Evolutionary conservation across 1,140 invertebrate genomes (phyloP).

Genomic region (Telenomus remus): DNA sequence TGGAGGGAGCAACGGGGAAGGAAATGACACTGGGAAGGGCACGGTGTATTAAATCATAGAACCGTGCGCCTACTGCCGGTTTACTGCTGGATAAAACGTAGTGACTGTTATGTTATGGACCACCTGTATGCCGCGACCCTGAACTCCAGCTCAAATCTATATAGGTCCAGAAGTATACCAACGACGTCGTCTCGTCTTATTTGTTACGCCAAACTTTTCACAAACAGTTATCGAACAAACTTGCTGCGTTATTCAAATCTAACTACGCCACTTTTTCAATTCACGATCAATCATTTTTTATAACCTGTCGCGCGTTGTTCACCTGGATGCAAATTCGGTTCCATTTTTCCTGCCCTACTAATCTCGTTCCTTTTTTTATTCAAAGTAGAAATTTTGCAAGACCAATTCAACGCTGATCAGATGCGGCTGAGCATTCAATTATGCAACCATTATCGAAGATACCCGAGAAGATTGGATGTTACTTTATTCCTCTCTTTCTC

Average conservation of each 20-base stretch:
- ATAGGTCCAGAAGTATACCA: constrained; percentile 62
- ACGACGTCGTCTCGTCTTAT: constrained; percentile 48
- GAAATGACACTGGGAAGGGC: constrained; percentile 59
- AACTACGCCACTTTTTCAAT: neutral
- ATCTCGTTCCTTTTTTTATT: neutral
- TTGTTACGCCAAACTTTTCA: constrained; percentile 43
- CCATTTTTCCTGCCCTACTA: no score
- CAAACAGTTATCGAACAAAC: constrained; percentile 37
- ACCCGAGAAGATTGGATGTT: neutral
- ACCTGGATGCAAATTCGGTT: no score
- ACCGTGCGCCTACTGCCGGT: constrained; percentile 73
- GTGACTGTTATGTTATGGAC: constrained; percentile 77
- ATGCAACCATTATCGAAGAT: constrained; percentile 6
- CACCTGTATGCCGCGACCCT: constrained; percentile 76
- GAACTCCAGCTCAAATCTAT: constrained; percentile 71
- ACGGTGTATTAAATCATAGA: constrained; percentile 75
- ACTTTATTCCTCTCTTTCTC: neutral
- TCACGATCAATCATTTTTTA: no score
- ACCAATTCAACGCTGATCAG: neutral
- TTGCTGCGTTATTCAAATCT: constrained; percentile 9
- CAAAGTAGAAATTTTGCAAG: neutral
- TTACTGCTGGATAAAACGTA: constrained; percentile 77
- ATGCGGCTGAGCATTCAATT: no score
- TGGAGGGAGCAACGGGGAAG: constrained; percentile 28
- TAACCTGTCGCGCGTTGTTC: no score